Percentiles rank a stretch among this genome's conserved stretches.
Evolutionary conservation across 1,140 invertebrate species (phyloP).

Genomic region (Hesperophylax magnus): DNA sequence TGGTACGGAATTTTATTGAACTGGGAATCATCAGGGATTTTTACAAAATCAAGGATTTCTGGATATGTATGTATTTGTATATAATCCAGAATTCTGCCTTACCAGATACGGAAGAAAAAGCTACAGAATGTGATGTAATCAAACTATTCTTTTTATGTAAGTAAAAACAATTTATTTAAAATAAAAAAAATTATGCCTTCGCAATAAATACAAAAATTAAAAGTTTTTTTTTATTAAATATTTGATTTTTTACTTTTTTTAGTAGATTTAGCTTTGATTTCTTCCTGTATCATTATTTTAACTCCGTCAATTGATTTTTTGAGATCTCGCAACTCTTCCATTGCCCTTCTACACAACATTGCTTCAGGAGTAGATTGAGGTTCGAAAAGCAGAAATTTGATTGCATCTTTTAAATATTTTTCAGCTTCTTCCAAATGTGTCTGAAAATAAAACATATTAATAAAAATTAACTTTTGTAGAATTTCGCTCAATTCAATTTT

Average conservation of each 20-base stretch:
- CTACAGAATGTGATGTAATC: too few species aligned
- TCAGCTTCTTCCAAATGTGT: conserved; percentile 72
- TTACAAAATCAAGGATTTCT: too few species aligned
- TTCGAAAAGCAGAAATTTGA: conserved; percentile 80
- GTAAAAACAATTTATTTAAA: conserved; percentile 3
- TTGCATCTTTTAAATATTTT: conserved; percentile 73
- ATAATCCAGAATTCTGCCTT: too few species aligned
- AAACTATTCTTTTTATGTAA: too few species aligned
- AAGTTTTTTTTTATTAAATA: neutral
- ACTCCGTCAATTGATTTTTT: conserved; percentile 71
- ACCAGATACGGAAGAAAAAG: too few species aligned
- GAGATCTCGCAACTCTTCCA: conserved; percentile 77
- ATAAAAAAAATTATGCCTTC: neutral
- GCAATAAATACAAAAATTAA: neutral
- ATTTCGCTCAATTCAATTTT: too few species aligned
- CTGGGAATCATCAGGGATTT: too few species aligned
- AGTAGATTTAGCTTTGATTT: conserved; percentile 40
- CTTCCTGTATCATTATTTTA: conserved; percentile 62
- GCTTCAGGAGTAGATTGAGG: conserved; percentile 81
- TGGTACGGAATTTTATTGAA: too few species aligned
- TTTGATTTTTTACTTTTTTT: neutral
- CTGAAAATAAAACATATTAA: conserved; percentile 54
- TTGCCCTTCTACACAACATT: conserved; percentile 75
- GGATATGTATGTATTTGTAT: too few species aligned
- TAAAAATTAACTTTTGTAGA: neutral